These are phyloP conservation scores for Oedothorax gibbosus DNA, from an alignment of 1,140 invertebrate species.

Conservation along the genomic window DNA sequence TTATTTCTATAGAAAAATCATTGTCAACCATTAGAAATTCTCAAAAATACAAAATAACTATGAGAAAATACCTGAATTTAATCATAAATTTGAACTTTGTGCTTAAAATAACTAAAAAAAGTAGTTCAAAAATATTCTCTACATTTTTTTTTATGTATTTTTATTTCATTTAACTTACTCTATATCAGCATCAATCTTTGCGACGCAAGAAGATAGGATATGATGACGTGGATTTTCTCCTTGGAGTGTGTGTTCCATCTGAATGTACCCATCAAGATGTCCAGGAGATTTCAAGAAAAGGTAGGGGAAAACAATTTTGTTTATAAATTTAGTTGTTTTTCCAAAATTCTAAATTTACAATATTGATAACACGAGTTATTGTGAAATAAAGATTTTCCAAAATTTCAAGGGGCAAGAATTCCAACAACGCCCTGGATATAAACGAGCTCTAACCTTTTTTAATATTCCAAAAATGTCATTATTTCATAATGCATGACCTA, in stretches of 20 bases:
- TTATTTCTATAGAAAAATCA: too few species aligned
- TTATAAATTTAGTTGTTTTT: background rate
- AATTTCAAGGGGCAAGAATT: too few species aligned
- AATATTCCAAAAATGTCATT: background rate
- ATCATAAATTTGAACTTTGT: background rate
- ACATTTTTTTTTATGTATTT: background rate
- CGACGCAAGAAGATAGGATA: background rate
- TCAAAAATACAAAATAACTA: background rate
- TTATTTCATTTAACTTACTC: background rate
- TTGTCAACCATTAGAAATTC: too few species aligned
- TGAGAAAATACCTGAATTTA: background rate
- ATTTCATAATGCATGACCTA: background rate
- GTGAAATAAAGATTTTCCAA: background rate
- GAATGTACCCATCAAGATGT: constrained; percentile 33
- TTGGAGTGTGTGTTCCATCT: constrained; percentile 57
- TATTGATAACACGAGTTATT: background rate
- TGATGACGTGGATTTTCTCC: constrained; percentile 43
- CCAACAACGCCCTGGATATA: background rate
- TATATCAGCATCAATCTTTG: background rate
- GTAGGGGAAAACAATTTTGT: background rate
- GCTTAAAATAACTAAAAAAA: background rate
- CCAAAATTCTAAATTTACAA: background rate
- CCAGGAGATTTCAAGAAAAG: constrained; percentile 5
- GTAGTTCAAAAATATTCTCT: background rate
- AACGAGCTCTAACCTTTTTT: background rate